Conservation (phyloP, 2,797 vertebrate genomes). For the Microchirus variegatus region DNA sequence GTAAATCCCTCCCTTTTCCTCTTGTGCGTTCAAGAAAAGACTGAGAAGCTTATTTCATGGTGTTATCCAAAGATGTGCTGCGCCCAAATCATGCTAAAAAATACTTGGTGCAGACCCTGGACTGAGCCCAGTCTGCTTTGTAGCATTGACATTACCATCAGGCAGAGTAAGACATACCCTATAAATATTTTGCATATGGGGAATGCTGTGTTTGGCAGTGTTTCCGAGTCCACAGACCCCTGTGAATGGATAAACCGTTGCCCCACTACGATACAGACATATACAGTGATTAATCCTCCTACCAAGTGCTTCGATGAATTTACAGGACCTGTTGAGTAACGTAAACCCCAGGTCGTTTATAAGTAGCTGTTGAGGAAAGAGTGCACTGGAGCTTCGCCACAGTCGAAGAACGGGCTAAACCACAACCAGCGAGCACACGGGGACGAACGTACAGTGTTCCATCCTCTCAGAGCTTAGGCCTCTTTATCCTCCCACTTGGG, state of each 20-base stretch:
- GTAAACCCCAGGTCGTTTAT: slow-evolving; percentile 60
- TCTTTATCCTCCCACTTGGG: slow-evolving; percentile 15
- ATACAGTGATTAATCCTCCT: slow-evolving; percentile 52
- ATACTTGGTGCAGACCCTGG: slow-evolving; percentile 27
- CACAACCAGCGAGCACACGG: slow-evolving; percentile 10
- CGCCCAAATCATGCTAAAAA: slow-evolving; percentile 35
- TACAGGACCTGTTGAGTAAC: slow-evolving; percentile 65
- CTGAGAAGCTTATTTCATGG: slow-evolving; percentile 19
- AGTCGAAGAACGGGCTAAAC: slow-evolving; percentile 29
- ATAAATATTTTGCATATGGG: slow-evolving; percentile 46
- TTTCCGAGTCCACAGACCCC: slow-evolving; percentile 28
- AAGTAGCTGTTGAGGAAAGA: slow-evolving; percentile 67
- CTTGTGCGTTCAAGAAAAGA: slow-evolving; percentile 7
- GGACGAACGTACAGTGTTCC: slow-evolving; percentile 12
- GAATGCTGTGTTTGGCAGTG: slow-evolving; percentile 57
- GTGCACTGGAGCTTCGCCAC: slow-evolving; percentile 48
- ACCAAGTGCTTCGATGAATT: slow-evolving; percentile 36
- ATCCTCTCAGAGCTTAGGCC: slow-evolving; percentile 24
- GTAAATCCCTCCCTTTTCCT: slow-evolving; percentile 28
- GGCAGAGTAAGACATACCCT: slow-evolving; percentile 24
- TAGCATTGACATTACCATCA: slow-evolving; percentile 23
- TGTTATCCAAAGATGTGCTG: slow-evolving; percentile 14
- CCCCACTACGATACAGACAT: slow-evolving; percentile 27
- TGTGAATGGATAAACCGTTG: slow-evolving; percentile 40
- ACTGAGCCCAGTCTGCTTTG: slow-evolving; percentile 7